Evolutionary conservation across 2,888 invertebrate genomes (phyloP).

Genomic region (Philopedon plagiatum): DNA sequence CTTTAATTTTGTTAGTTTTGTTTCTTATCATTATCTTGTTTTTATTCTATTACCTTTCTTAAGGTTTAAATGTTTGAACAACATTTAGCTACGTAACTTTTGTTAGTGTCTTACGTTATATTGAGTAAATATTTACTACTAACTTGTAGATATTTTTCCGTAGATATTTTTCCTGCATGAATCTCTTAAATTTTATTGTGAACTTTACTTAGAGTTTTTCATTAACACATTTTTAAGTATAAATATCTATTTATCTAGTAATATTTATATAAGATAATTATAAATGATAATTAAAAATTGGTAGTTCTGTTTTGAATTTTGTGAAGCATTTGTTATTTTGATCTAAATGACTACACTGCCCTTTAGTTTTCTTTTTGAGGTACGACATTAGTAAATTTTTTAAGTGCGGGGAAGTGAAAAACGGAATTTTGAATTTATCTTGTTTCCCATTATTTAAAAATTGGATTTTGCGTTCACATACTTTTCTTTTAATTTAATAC

Average conservation of each 20-base stretch:
- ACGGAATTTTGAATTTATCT: too few relatives aligned
- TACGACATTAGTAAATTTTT: neutral
- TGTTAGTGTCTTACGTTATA: neutral
- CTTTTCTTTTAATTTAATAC: too few relatives aligned
- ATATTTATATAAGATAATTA: neutral
- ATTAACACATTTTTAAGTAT: neutral
- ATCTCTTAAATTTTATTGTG: too few relatives aligned
- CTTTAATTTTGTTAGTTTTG: neutral
- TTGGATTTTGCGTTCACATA: too few relatives aligned
- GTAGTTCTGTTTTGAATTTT: neutral
- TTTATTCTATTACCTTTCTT: neutral
- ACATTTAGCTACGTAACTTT: neutral
- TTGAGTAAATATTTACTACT: neutral
- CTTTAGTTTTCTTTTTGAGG: neutral
- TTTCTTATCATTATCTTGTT: neutral
- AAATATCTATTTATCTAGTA: neutral
- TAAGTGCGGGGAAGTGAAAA: too few relatives aligned
- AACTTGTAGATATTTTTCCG: neutral
- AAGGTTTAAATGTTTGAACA: slow-evolving; percentile 1
- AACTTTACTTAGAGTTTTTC: neutral
- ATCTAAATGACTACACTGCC: neutral
- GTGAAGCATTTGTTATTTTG: neutral
- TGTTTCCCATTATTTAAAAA: too few relatives aligned
- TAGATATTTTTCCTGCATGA: too few relatives aligned
- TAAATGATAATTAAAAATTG: neutral